Evolutionary conservation across 2,113 vertebrate genomes (phyloP).

Genomic region (Mus spicilegus): DNA sequence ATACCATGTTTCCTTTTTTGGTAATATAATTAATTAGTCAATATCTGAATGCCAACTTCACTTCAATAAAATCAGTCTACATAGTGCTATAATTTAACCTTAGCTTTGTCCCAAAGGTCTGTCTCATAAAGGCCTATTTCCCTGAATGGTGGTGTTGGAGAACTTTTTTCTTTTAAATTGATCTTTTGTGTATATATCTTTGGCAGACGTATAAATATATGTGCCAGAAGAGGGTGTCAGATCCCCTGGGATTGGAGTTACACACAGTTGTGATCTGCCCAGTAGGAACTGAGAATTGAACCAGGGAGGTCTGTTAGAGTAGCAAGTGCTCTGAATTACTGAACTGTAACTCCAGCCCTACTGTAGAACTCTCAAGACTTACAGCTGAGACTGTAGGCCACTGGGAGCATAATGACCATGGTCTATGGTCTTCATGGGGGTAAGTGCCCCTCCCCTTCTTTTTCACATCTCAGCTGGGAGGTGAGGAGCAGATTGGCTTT

Average conservation of each 20-base stretch:
- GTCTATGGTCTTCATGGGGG: not conserved
- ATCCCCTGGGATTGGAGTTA: not conserved
- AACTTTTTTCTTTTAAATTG: not conserved
- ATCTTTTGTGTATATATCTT: no score
- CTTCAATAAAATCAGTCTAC: constrained; percentile 32
- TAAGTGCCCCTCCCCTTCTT: not conserved
- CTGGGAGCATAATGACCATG: not conserved
- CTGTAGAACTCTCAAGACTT: not conserved
- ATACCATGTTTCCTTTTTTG: not conserved
- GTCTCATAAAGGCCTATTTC: no score
- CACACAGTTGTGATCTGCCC: not conserved
- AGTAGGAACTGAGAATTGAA: not conserved
- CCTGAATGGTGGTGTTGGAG: not conserved
- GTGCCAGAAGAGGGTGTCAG: not conserved
- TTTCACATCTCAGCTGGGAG: not conserved
- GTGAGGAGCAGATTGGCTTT: not conserved
- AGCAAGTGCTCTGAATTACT: not conserved
- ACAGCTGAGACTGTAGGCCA: not conserved
- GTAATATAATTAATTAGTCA: constrained; percentile 39
- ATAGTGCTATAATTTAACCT: not conserved
- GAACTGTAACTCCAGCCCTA: not conserved
- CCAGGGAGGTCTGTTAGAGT: not conserved
- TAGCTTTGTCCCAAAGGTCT: not conserved
- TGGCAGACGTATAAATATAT: not conserved
- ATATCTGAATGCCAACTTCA: not conserved